These are phyloP conservation scores for Scartelaos histophorus DNA, from an alignment of 2,113 vertebrate species.

Conservation along the genomic window DNA sequence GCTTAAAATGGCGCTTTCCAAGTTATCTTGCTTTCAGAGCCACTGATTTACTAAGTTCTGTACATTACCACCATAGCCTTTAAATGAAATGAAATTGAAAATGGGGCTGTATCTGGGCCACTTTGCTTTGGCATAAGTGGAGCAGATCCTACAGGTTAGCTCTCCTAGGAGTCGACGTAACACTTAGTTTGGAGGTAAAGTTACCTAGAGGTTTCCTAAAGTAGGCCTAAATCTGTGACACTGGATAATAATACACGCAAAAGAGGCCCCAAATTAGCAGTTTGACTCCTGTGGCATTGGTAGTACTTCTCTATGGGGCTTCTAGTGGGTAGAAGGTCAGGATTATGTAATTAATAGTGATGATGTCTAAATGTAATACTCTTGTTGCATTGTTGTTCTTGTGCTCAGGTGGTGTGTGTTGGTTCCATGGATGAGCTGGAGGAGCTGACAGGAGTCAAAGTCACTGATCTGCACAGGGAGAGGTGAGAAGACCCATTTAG, in stretches of 20 bases:
- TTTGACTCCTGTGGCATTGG: background rate
- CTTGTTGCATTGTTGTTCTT: background rate
- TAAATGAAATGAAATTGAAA: conserved; percentile 13
- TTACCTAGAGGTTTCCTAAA: conserved; percentile 46
- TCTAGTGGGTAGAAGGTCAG: background rate
- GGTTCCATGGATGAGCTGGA: conserved; percentile 91
- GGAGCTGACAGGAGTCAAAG: conserved; percentile 84
- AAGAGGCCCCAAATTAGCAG: background rate
- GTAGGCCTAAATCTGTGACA: conserved; percentile 39
- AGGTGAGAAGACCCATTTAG: conserved; percentile 75
- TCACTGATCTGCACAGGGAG: conserved; percentile 94
- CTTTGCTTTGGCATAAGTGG: conserved; percentile 64
- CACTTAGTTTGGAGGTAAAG: conserved; percentile 61
- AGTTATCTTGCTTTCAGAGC: too few species aligned
- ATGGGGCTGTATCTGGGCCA: conserved; percentile 58
- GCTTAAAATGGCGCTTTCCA: too few species aligned
- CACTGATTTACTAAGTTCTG: background rate
- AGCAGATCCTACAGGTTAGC: conserved; percentile 63
- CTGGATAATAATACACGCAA: background rate
- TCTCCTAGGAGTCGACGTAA: conserved; percentile 61
- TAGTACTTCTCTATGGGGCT: background rate
- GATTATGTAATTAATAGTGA: background rate
- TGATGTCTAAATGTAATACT: background rate
- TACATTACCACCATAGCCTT: background rate
- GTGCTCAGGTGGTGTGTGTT: conserved; percentile 88